A percentile compares a stretch with the other conserved stretches of the same genome.
Conservation (phyloP, 2,888 invertebrate genomes). For the Andrena bucephala region DNA sequence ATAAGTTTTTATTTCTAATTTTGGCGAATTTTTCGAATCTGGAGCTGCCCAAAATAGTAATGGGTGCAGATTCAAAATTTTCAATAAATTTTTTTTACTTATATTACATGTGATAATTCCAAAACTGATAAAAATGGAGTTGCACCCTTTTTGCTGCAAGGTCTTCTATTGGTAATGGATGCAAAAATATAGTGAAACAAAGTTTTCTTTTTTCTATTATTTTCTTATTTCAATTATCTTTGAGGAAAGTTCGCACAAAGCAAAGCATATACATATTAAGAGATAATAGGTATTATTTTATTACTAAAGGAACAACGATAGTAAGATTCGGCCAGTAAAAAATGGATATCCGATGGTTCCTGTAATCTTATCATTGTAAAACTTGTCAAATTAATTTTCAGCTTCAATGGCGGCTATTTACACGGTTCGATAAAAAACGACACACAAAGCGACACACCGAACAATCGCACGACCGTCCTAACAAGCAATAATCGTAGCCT, state of each 20-base stretch:
- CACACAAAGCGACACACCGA: slow-evolving; percentile 90
- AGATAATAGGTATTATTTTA: no score
- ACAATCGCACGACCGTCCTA: slow-evolving; percentile 87
- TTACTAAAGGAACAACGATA: no score
- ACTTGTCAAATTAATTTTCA: slow-evolving; percentile 39
- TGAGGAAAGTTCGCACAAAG: neutral
- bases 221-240: neutral
- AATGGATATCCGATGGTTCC: no score
- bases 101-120: no score
- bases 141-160: no score
- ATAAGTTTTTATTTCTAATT: no score
- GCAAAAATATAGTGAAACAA: neutral
- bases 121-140: no score
- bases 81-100: no score
- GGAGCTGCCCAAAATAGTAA: no score
- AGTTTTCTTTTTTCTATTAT: neutral
- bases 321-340: no score
- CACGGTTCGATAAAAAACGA: slow-evolving; percentile 89
- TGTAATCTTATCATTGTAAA: neutral
- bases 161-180: neutral
- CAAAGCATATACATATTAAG: neutral
- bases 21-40: no score
- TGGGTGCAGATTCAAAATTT: no score
- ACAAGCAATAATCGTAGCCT: slow-evolving; percentile 87
- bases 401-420: slow-evolving; percentile 78